A percentile compares a stretch with the other conserved stretches of the same genome.
Conservation (phyloP, 2,888 invertebrate species). For the Volucella inflata region DNA sequence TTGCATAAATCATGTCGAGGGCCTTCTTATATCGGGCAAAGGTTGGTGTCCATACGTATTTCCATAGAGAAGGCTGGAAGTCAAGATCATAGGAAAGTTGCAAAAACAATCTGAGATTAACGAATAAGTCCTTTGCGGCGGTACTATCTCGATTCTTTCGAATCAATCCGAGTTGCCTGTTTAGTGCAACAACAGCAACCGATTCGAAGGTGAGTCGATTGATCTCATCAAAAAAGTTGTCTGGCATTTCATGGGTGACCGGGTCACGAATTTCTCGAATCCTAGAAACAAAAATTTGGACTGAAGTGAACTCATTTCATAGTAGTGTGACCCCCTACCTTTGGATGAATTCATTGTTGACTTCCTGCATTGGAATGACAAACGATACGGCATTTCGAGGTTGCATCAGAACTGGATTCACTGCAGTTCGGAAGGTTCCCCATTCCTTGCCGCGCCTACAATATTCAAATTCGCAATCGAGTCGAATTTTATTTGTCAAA, state of each 20-base stretch:
- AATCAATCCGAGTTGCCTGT: slow-evolving; percentile 81
- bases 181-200: slow-evolving; percentile 83
- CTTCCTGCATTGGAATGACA: slow-evolving; percentile 84
- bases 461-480: slow-evolving; percentile 52
- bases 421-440: slow-evolving; percentile 87
- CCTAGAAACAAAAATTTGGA: slow-evolving; percentile 72
- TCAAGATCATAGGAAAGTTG: slow-evolving; percentile 76
- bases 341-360: slow-evolving; percentile 83
- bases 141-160: slow-evolving; percentile 76
- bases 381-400: slow-evolving; percentile 86
- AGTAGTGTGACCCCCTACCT: slow-evolving; percentile 77
- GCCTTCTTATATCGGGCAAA: slow-evolving; percentile 78
- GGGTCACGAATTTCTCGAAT: slow-evolving; percentile 81
- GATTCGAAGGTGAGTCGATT: slow-evolving; percentile 86
- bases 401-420: slow-evolving; percentile 88
- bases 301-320: neutral
- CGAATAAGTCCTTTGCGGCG: slow-evolving; percentile 76
- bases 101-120: slow-evolving; percentile 68
- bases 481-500: neutral
- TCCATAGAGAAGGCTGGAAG: slow-evolving; percentile 80
- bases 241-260: slow-evolving; percentile 81
- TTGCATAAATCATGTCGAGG: slow-evolving; percentile 76
- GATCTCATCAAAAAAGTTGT: slow-evolving; percentile 84
- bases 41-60: slow-evolving; percentile 78
- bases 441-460: slow-evolving; percentile 87